A percentile compares a stretch with the other conserved stretches of the same genome.
Evolutionary conservation across 2,888 invertebrate species (phyloP).

Genomic region (Chrysolina oricalcia): DNA sequence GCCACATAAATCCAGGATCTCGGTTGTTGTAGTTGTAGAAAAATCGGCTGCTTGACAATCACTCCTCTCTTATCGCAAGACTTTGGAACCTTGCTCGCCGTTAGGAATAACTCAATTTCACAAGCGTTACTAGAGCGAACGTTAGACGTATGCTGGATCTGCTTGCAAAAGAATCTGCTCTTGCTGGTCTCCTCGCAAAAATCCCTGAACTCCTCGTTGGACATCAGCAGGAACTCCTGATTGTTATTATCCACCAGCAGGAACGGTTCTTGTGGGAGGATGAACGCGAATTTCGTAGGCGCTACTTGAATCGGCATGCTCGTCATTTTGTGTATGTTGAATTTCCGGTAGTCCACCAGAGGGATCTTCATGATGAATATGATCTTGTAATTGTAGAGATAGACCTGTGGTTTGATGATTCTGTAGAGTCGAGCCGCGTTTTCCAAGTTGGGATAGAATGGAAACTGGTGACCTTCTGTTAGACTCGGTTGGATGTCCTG

Average conservation of each 20-base stretch:
- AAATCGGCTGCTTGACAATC: slow-evolving; percentile 21
- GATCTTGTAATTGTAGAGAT: slow-evolving; percentile 35
- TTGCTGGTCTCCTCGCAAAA: slow-evolving; percentile 22
- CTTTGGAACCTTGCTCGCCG: slow-evolving; percentile 18
- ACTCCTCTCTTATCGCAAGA: slow-evolving; percentile 31
- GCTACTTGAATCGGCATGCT: slow-evolving; percentile 28
- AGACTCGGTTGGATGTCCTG: slow-evolving; percentile 28
- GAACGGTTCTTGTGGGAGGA: slow-evolving; percentile 37
- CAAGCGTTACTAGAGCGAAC: slow-evolving; percentile 10
- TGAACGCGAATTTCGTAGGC: slow-evolving; percentile 29
- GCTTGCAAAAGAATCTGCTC: slow-evolving; percentile 31
- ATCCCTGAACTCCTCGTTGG: slow-evolving; percentile 23
- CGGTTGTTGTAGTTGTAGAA: slow-evolving; percentile 36
- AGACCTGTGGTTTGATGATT: slow-evolving; percentile 35
- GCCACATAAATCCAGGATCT: slow-evolving; percentile 37
- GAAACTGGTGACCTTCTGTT: slow-evolving; percentile 34
- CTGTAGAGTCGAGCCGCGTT: slow-evolving; percentile 36
- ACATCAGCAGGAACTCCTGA: slow-evolving; percentile 34
- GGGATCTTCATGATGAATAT: slow-evolving; percentile 38
- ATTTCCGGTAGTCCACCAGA: slow-evolving; percentile 28
- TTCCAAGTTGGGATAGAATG: slow-evolving; percentile 37
- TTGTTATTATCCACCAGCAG: slow-evolving; percentile 33
- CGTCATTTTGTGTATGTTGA: slow-evolving; percentile 37
- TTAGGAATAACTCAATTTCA: slow-evolving; percentile 34
- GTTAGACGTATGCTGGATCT: slow-evolving; percentile 21